Conservation (phyloP, 2,113 vertebrate genomes). For the Danionella cerebrum region DNA sequence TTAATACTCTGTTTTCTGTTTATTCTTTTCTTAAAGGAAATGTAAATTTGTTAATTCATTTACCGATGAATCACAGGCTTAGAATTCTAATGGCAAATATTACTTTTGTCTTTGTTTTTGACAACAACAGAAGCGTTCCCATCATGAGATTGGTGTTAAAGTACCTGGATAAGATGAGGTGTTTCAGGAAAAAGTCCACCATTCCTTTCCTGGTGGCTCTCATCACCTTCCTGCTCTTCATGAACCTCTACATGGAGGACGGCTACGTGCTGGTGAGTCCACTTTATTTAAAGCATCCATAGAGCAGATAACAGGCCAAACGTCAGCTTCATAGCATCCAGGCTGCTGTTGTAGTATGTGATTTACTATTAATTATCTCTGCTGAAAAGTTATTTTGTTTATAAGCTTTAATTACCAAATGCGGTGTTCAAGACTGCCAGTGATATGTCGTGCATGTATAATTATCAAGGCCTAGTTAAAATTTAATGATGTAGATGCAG, state of each 20-base stretch:
- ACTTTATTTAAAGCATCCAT: background rate
- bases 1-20: too few relatives aligned
- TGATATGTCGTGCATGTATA: constrained; percentile 12
- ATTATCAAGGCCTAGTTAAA: constrained; percentile 39
- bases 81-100: too few relatives aligned
- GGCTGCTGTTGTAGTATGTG: background rate
- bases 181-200: constrained; percentile 86
- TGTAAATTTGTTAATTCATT: too few relatives aligned
- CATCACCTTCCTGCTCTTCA: constrained; percentile 87
- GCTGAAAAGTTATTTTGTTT: constrained; percentile 9
- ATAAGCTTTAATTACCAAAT: constrained; percentile 24
- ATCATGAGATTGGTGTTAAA: constrained; percentile 74
- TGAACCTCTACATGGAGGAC: constrained; percentile 96
- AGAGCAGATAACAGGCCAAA: constrained; percentile 12
- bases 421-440: background rate
- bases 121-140: constrained; percentile 43
- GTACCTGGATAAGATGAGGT: constrained; percentile 95
- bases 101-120: constrained; percentile 35
- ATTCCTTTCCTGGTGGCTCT: constrained; percentile 91
- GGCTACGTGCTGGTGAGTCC: constrained; percentile 88
- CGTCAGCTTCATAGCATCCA: background rate
- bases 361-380: constrained; percentile 15
- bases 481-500: constrained; percentile 40
- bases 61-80: too few relatives aligned
- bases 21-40: too few relatives aligned